A percentile compares a stretch with the other conserved stretches of the same genome.
Conservation (phyloP, 2,888 invertebrate genomes). For the Phaedon cochleariae region DNA sequence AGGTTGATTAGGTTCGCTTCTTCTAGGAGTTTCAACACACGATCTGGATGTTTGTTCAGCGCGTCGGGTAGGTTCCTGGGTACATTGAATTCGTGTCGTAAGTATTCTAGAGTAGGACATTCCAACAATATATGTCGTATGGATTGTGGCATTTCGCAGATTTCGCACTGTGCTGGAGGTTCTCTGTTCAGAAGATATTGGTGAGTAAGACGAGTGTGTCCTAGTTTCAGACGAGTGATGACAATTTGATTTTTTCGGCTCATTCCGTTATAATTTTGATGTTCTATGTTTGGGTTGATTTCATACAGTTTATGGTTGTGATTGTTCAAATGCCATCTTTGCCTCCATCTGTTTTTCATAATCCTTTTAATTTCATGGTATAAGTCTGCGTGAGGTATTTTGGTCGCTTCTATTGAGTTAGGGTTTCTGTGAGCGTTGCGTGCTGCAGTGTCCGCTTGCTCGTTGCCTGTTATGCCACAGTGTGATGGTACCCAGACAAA, state of each 20-base stretch:
- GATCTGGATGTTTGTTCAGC: no score
- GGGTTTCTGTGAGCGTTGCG: background rate
- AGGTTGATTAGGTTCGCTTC: no score
- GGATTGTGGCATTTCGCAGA: no score
- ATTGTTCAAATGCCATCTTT: background rate
- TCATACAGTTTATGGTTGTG: background rate
- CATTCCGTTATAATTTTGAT: background rate
- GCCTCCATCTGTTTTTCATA: background rate
- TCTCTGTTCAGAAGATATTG: background rate
- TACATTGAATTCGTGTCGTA: no score
- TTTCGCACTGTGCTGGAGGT: no score
- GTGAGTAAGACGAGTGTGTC: background rate
- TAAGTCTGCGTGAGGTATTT: conserved; percentile 2
- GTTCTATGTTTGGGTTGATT: background rate
- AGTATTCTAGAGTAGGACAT: no score
- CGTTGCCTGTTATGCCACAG: background rate
- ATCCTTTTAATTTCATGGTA: background rate
- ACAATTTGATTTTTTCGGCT: background rate
- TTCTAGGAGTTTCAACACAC: no score
- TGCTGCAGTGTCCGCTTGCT: background rate
- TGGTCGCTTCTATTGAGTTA: background rate
- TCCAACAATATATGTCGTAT: no score
- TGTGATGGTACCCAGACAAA: no score
- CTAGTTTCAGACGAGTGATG: background rate
- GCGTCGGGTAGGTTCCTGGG: no score